Base-by-base conservation (phyloP, 2,888 invertebrate species). In the Drosophila maculinotata region DNA sequence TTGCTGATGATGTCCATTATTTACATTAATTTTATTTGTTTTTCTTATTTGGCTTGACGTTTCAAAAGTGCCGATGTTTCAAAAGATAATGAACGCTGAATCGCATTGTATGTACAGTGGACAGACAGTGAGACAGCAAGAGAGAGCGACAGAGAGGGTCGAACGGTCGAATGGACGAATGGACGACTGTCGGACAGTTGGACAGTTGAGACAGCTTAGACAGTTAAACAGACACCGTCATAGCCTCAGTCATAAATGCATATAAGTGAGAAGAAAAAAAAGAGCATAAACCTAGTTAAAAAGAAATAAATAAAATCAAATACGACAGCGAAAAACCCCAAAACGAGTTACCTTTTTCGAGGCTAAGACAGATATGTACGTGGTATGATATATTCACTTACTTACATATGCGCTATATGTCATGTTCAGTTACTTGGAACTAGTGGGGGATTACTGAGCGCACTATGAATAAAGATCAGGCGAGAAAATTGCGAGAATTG, bases 21-120 rank as follows among this genome's bases (percentile, higher is more conserved):
- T 87, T 87, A 73, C 76, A 79, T 80, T 76, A 67, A 84, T 73
- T 79, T 79, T 85, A 75, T 82, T 88, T 87, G 75, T 77, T 82
- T 85, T 82, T 85, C 79, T 82, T 87, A 82, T 88, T 88, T 77
- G 79, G 76, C 76, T 88, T 79, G 72, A 76, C 84, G 85, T 88
- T 82, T 77, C 75, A 84, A 84, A 84, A 84, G 83, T 85, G 83
- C 83, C 83, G 83, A 84, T 84, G 88, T 87, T 87, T 87, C 80
- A 75, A 66, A 70, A 82, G 84, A 87, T 87, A 84, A 87, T 84
- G 88, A 83, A 87, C 69, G 83, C 57, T 63, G 74, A 72, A 85
- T 82, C 56, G 75, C 65, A 64, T 69, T 68, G 66, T 80, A 52
- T 78, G 56, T 58, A 56, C 62, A 69, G 45, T 8, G 25, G 49